phyloP scores from a whole-genome alignment of 2,888 invertebrate genomes.

The Camptogramma bilineatum region DNA sequence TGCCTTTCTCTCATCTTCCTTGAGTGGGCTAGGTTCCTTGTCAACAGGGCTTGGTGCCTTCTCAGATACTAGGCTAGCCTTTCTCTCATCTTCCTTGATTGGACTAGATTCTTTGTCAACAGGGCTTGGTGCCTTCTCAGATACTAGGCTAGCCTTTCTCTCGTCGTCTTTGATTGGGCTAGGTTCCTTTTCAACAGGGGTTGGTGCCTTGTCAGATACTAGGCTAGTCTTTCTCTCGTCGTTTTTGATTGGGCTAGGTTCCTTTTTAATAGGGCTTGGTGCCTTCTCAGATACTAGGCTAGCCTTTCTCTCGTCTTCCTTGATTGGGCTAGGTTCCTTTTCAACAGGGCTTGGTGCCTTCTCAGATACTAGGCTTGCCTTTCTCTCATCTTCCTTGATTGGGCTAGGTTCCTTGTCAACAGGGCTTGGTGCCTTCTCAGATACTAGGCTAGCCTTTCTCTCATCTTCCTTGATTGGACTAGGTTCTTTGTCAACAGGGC shows the following conservation, averaged over 20 bases:
- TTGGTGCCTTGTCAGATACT: slow-evolving; percentile 17
- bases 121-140: too few relatives aligned
- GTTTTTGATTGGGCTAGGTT: slow-evolving; percentile 6
- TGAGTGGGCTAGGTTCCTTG: neutral
- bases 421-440: neutral
- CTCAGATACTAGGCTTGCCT: slow-evolving; percentile 13
- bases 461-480: slow-evolving; percentile 9
- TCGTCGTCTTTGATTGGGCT: slow-evolving; percentile 17
- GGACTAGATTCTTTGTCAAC: slow-evolving; percentile 1
- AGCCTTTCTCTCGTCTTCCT: slow-evolving; percentile 5
- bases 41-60: neutral
- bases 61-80: neutral
- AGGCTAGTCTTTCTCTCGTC: slow-evolving; percentile 23
- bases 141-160: slow-evolving; percentile 4
- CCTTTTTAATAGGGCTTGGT: slow-evolving; percentile 17
- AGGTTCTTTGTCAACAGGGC: too few relatives aligned
- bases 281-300: slow-evolving; percentile 6
- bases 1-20: neutral
- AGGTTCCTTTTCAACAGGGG: slow-evolving; percentile 5
- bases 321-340: neutral
- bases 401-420: neutral
- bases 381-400: neutral
- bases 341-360: slow-evolving; percentile 11
- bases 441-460: slow-evolving; percentile 2
- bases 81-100: neutral